Evolutionary conservation across 2,888 invertebrate species (phyloP).

Genomic region (Tetrapedia diversipes): DNA sequence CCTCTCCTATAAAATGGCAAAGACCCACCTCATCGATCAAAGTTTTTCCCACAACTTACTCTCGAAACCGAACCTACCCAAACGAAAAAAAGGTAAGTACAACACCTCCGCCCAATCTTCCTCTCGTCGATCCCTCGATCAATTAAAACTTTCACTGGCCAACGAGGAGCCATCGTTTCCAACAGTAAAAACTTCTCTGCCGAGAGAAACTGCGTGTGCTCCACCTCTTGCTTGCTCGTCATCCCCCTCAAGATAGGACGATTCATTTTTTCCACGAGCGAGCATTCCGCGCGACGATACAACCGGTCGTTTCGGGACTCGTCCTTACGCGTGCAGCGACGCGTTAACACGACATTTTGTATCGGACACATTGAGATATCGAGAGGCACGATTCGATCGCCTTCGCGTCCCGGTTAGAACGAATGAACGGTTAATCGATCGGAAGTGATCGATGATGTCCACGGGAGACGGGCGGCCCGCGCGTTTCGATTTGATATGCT

Average conservation of each 20-base stretch:
- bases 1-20: neutral
- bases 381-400: conserved; percentile 38
- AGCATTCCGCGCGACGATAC: conserved; percentile 4
- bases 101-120: neutral
- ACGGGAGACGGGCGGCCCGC: conserved; percentile 8
- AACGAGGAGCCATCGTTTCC: neutral
- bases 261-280: neutral
- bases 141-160: conserved; percentile 17
- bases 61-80: no score
- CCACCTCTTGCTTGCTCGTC: neutral
- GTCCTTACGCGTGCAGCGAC: conserved; percentile 52
- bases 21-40: neutral
- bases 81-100: neutral
- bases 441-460: conserved; percentile 68
- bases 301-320: conserved; percentile 52
- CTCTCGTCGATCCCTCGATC: conserved; percentile 9
- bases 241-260: neutral
- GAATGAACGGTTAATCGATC: conserved; percentile 57
- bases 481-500: conserved; percentile 18
- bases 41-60: neutral
- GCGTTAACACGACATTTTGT: conserved; percentile 64
- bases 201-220: neutral
- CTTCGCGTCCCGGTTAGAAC: conserved; percentile 40
- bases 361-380: conserved; percentile 62
- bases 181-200: neutral